Evolutionary conservation across 2,113 vertebrate genomes (phyloP).

Genomic region (Leptobrachium ailaonicum): DNA sequence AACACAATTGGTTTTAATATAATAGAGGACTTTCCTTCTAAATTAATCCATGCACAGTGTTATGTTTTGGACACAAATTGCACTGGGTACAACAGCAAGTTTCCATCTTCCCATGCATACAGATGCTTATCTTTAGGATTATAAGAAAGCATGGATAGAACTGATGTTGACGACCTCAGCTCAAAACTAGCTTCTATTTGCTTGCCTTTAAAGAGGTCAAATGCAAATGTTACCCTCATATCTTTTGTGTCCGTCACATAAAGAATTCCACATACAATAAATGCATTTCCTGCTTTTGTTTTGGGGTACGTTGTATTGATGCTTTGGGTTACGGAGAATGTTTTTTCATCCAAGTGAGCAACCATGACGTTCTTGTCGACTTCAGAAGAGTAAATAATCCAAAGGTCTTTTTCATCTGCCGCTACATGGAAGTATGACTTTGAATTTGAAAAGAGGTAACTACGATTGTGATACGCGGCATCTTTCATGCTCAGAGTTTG

Average conservation of each 20-base stretch:
- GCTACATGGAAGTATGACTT: slow-evolving; percentile 96
- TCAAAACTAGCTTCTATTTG: slow-evolving; percentile 82
- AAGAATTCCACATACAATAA: slow-evolving; percentile 84
- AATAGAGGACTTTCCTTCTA: neutral
- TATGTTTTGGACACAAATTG: slow-evolving; percentile 68
- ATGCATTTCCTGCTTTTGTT: slow-evolving; percentile 89
- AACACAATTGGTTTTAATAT: too few species aligned
- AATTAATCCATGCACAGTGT: neutral
- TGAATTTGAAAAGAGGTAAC: slow-evolving; percentile 88
- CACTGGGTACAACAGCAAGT: slow-evolving; percentile 79
- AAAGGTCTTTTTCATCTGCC: slow-evolving; percentile 85
- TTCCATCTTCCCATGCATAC: slow-evolving; percentile 87
- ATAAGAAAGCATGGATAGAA: slow-evolving; percentile 92
- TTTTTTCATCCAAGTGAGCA: slow-evolving; percentile 81
- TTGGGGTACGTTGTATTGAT: slow-evolving; percentile 90
- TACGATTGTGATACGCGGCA: slow-evolving; percentile 79
- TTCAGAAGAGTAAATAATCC: slow-evolving; percentile 89
- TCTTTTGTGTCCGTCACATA: slow-evolving; percentile 92
- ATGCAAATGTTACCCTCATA: slow-evolving; percentile 80
- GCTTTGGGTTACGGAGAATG: slow-evolving; percentile 71
- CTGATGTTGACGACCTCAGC: slow-evolving; percentile 76
- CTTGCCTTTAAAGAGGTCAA: slow-evolving; percentile 81
- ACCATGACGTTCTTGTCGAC: slow-evolving; percentile 82
- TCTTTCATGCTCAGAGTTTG: slow-evolving; percentile 73
- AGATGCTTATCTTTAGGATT: slow-evolving; percentile 79